phyloP scores from a whole-genome alignment of 2,888 invertebrate species.

The Phalangium opilio region DNA sequence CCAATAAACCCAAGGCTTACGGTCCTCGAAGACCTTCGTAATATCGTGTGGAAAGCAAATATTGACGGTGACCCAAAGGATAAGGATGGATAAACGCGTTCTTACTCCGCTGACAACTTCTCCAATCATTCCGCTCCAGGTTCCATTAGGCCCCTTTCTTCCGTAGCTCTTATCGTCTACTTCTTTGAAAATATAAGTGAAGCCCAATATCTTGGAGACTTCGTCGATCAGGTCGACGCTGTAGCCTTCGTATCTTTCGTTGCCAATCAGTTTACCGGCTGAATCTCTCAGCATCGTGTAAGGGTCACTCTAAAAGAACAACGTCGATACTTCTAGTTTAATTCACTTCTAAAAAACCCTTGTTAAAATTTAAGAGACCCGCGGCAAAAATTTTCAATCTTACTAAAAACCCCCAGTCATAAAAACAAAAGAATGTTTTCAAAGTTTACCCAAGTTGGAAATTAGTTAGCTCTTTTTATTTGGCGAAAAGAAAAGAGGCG shows the following conservation, averaged over 20 bases:
- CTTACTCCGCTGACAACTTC: conserved; percentile 18
- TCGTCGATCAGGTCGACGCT: conserved; percentile 61
- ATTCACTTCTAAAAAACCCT: too few relatives aligned
- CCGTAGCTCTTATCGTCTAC: conserved; percentile 68
- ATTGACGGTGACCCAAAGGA: too few relatives aligned
- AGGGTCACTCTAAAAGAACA: conserved; percentile 80
- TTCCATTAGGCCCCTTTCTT: conserved; percentile 9
- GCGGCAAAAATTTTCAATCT: too few relatives aligned
- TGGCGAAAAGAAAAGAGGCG: too few relatives aligned
- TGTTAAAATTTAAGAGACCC: too few relatives aligned
- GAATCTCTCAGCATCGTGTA: conserved; percentile 70
- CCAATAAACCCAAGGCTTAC: too few relatives aligned
- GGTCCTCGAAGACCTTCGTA: background rate
- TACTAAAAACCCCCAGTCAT: too few relatives aligned
- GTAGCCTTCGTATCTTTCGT: conserved; percentile 59
- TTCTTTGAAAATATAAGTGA: conserved; percentile 64
- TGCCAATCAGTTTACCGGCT: conserved; percentile 42
- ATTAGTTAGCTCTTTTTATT: too few relatives aligned
- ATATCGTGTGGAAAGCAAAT: background rate
- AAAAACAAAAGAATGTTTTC: too few relatives aligned
- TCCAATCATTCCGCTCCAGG: conserved; percentile 22
- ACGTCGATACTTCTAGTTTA: too few relatives aligned
- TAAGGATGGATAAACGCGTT: background rate
- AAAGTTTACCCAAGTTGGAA: too few relatives aligned
- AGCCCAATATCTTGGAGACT: conserved; percentile 57